These are phyloP conservation scores for Oreochromis grahami DNA, from an alignment of 2,797 vertebrate species.

Conservation along the genomic window DNA sequence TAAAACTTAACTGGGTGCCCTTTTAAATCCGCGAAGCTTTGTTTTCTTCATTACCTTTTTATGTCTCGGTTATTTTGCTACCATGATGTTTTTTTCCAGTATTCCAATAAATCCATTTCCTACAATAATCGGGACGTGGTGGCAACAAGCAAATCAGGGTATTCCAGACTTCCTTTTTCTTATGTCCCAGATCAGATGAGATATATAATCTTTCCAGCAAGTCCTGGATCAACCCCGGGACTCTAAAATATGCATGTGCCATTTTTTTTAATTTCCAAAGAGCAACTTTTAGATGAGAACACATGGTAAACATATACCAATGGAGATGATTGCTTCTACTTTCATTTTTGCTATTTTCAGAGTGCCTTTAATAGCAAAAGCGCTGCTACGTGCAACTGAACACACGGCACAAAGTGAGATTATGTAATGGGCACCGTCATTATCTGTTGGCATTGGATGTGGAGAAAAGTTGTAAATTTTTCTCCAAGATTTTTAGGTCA, in stretches of 20 bases:
- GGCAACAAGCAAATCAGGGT: not conserved
- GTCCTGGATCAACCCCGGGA: not conserved
- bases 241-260: not conserved
- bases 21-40: not conserved
- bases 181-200: not conserved
- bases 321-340: not conserved
- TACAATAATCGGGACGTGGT: accelerated
- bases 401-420: not conserved
- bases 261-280: not conserved
- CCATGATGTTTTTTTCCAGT: not conserved
- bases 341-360: not conserved
- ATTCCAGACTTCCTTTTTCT: not conserved
- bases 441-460: conserved; percentile 17
- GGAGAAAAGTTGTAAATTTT: conserved; percentile 13
- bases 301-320: not conserved
- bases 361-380: not conserved
- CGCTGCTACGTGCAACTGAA: not conserved
- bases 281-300: not conserved
- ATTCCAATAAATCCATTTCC: not conserved
- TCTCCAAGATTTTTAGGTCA: conserved; percentile 5
- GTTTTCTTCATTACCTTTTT: not conserved
- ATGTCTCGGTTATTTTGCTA: not conserved
- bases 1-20: not conserved
- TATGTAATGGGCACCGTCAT: conserved; percentile 12
- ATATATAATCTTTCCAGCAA: not conserved